Evolutionary conservation across 2,888 invertebrate species (phyloP), one percentile per base, ranked within the genome.

Genomic region (Sarcophaga rosellei): DNA sequence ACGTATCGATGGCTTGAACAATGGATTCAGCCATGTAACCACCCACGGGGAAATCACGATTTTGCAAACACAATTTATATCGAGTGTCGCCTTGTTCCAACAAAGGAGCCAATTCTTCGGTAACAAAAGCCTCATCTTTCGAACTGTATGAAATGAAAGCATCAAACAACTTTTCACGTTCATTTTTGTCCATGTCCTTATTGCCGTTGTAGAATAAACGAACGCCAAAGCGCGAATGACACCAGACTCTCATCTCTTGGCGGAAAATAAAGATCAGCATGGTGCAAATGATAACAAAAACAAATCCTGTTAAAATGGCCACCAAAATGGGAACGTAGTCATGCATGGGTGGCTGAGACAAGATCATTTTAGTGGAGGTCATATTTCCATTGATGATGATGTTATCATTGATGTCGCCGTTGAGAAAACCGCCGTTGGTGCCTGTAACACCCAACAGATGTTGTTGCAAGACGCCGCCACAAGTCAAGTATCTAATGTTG

Each of bases 71-170:
- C 88, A 99, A 95, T 89, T 97, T 95, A 94, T 98, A 99, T 88
- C 96, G 95, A n/a, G 92, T 91, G 45, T 96, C 96, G 88, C 96
- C 96, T 87, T 96, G 95, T 94, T 98, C 98, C 88, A 99, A 95
- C 88, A 97, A 96, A 15, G 97, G 97, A 68, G 97, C 97, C 90
- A 98, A 94, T 91, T 97, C 96, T 93, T 98, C 97, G 88, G 96
- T 96, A 45, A 98, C 98, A 93, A 98, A 98, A 45, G 96, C 95
- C 91, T 98, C 98, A 93, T 99, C 98, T 93, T 98, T 97, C 83
- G 97, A 97, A 91, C 97, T 97, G 94, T 99, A 99, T 91, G 98
- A 97, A 88, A 99, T 96, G 94, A 99, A 99, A 84, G 98, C 98
- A 94, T 99, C 99, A 93, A 97, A 99, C 72, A 98, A 95, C 91